Percentiles rank a stretch among this genome's conserved stretches.
Evolutionary conservation across 1,140 invertebrate genomes (phyloP).

Genomic region (Pseudomyrmex cubaensis): DNA sequence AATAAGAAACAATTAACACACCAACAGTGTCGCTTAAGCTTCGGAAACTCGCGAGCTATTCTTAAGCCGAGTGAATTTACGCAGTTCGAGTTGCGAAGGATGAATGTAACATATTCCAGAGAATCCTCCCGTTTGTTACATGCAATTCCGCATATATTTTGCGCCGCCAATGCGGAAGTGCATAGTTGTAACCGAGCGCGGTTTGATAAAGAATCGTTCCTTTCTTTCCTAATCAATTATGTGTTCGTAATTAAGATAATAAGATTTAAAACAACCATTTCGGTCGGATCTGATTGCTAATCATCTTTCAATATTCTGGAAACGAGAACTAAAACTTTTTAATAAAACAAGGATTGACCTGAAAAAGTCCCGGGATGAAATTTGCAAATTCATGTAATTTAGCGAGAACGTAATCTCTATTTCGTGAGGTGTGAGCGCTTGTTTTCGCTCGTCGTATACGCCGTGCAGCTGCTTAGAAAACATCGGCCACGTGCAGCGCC

Average conservation of each 20-base stretch:
- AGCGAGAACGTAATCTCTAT: constrained; percentile 3
- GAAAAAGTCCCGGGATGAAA: not conserved
- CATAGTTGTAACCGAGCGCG: not conserved
- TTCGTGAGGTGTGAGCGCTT: not conserved
- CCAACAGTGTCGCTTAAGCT: not conserved
- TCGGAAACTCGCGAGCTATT: not conserved
- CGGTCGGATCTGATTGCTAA: constrained; percentile 8
- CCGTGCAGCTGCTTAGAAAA: constrained; percentile 36
- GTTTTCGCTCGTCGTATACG: constrained; percentile 11
- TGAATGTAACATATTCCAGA: not conserved
- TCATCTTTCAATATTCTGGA: constrained; percentile 17
- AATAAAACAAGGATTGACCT: no score
- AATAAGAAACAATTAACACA: not conserved
- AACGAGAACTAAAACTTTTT: no score
- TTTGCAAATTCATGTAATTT: not conserved
- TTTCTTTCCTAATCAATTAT: constrained; percentile 6
- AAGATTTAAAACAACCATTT: constrained; percentile 10
- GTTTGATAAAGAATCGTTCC: not conserved
- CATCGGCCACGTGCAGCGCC: constrained; percentile 14
- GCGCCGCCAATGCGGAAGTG: constrained; percentile 25
- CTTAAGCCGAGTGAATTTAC: not conserved
- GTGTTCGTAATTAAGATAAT: constrained; percentile 43
- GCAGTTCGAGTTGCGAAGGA: not conserved
- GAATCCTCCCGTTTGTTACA: not conserved
- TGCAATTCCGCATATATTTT: not conserved